Evolutionary conservation across 2,113 vertebrate genomes (phyloP).

Genomic region (Labeo catla): DNA sequence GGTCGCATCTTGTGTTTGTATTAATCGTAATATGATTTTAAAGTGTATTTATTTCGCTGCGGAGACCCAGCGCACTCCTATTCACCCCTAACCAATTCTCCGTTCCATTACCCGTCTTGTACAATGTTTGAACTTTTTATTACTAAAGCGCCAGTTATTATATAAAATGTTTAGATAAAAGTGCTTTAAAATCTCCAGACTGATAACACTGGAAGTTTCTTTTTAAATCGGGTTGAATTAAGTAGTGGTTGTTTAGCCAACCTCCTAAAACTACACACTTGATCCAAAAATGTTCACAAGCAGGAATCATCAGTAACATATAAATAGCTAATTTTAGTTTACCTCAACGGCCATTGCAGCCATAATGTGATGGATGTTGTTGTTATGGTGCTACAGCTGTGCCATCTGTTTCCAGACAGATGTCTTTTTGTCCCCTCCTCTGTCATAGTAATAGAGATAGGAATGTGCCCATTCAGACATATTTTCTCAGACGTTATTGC

Average conservation of each 20-base stretch:
- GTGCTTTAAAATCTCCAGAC: neutral
- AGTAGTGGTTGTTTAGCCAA: neutral
- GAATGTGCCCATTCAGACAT: neutral
- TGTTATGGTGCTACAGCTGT: neutral
- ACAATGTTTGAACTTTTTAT: neutral
- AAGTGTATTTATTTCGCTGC: neutral
- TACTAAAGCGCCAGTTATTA: neutral
- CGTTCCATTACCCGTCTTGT: neutral
- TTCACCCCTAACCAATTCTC: neutral
- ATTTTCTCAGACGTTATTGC: neutral
- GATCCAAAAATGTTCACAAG: neutral
- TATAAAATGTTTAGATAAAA: neutral
- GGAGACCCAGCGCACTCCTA: neutral
- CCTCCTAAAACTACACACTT: neutral
- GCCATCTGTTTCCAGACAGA: constrained; percentile 15
- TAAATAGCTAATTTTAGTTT: neutral
- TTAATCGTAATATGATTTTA: neutral
- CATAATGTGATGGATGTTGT: constrained; percentile 13
- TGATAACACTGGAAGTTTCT: neutral
- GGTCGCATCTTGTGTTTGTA: neutral
- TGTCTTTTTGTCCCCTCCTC: neutral
- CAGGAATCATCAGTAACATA: neutral
- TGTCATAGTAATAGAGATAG: constrained; percentile 12
- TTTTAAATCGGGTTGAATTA: neutral
- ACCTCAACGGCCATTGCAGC: neutral